Conservation (phyloP, 2,113 vertebrate genomes). For the Globicephala melas region DNA sequence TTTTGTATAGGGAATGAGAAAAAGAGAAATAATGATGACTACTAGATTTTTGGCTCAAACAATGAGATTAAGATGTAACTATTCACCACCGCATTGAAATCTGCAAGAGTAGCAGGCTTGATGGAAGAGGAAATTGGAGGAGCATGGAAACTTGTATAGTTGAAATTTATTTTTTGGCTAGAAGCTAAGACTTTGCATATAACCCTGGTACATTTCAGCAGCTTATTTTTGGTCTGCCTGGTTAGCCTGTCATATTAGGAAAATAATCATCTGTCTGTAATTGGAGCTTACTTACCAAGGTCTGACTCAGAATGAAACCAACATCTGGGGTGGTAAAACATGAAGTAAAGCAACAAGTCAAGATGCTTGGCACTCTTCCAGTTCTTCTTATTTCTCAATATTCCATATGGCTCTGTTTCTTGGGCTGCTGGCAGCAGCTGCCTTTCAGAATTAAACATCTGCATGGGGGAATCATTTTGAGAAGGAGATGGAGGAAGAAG, state of each 20-base stretch:
- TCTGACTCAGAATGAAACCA: slow-evolving; percentile 24
- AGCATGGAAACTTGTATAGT: neutral
- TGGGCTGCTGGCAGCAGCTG: neutral
- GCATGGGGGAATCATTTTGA: neutral
- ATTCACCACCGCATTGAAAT: neutral
- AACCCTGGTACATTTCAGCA: neutral
- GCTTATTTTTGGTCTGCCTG: neutral
- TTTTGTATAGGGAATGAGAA: neutral
- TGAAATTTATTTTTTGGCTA: neutral
- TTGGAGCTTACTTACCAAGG: neutral
- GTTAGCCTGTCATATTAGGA: neutral
- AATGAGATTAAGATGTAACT: neutral
- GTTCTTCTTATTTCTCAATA: neutral
- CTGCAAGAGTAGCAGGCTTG: neutral
- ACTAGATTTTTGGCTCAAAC: neutral
- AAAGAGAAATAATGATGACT: neutral
- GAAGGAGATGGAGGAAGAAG: neutral
- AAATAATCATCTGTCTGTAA: neutral
- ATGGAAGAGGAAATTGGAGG: neutral
- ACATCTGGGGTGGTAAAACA: neutral
- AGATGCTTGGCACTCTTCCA: neutral
- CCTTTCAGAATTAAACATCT: neutral
- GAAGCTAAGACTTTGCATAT: slow-evolving; percentile 1
- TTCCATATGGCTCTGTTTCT: neutral
- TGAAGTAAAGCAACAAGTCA: neutral